Base-by-base conservation (phyloP, 2,113 vertebrate genomes). In the Galemys pyrenaicus region DNA sequence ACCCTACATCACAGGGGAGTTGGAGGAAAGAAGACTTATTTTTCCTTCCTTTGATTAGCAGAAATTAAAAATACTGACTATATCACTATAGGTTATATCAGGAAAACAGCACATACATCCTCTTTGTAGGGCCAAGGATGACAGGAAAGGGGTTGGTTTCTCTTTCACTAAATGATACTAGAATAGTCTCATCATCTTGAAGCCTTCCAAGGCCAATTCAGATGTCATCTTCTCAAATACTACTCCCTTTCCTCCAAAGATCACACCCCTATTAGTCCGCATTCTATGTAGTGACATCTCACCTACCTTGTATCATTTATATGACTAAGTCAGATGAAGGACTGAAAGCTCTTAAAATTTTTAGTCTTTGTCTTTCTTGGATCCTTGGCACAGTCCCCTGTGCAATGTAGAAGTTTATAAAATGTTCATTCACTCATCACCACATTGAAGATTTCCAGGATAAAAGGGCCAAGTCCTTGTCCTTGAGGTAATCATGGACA, bases 201-300 rank as follows among this genome's bases (percentile, higher is more conserved):
- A 65, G 16, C 4, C 73, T 84, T 94, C 82, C 41, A 95, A 92
- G 68, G 70, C 49, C 78, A 80, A 89, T 74, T 85, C 79, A 79
- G 77, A 93, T n/a, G 41, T 35, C 28, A 10, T 16, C 44, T 68
- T 92, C 92, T 81, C 24, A 80, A 80, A 26, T 6, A 30, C 65
- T 68, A 19, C 3, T 1, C 17, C 17, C 58, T 65, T 58, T 67
- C 80, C 74, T 82, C 70, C 28, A 62, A 77, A 41, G 30, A 1
- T 19, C n/a, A 9, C 3, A 30, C 39, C n/a, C 26, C 58, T 46
- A 1, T 49, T 41, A 49, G 0, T 41, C 19, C 22, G 35, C 5
- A 58, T 46, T 15, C 51, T 9, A 30, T 54, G 22, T 22, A 3
- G 7, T 85, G 88, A 84, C 30, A 46, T 51, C 56, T 87, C 71